Evolutionary conservation across 2,113 vertebrate species (phyloP).

Genomic region (Catagonus wagneri): DNA sequence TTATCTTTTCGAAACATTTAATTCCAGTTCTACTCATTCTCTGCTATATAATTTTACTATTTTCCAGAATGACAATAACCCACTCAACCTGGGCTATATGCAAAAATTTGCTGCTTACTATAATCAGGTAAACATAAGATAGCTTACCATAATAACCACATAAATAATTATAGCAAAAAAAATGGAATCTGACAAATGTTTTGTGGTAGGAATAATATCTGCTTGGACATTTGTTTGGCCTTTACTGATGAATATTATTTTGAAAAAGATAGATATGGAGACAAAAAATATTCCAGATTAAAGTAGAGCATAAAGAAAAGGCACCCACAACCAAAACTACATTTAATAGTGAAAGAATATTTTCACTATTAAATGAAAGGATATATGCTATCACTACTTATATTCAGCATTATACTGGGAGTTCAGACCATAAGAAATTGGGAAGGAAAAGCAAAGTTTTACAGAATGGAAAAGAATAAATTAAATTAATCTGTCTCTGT

Average conservation of each 20-base stretch:
- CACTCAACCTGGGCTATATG: not conserved
- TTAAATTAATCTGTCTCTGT: not conserved
- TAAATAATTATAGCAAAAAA: not conserved
- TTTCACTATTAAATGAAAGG: not conserved
- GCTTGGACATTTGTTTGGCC: not conserved
- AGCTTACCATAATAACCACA: not conserved
- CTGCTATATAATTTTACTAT: not conserved
- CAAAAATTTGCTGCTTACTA: not conserved
- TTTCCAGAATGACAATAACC: not conserved
- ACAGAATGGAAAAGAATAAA: not conserved
- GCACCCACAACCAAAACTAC: not conserved
- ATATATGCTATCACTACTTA: not conserved
- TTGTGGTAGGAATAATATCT: not conserved
- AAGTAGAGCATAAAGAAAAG: not conserved
- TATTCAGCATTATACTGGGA: not conserved
- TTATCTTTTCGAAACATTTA: constrained; percentile 32
- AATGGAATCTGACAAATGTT: not conserved
- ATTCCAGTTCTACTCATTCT: not conserved
- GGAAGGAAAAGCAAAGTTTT: not conserved
- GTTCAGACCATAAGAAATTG: not conserved
- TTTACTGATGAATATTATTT: not conserved
- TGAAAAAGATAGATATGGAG: constrained; percentile 2
- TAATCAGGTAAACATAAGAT: not conserved
- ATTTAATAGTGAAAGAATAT: not conserved
- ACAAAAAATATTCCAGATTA: not conserved